phyloP scores from a whole-genome alignment of 2,888 invertebrate genomes.

The Mimachlamys varia region DNA sequence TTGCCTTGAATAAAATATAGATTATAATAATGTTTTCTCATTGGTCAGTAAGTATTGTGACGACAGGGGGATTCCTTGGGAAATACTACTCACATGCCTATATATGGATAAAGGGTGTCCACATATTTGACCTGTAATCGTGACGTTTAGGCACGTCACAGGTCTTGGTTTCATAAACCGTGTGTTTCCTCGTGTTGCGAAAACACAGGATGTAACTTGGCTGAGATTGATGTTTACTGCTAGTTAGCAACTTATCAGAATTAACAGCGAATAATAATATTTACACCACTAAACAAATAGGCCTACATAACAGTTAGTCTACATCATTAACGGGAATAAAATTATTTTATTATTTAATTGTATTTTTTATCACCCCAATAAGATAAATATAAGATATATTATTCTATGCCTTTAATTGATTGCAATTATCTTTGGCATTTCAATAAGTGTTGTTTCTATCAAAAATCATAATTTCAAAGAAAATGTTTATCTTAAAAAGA shows the following conservation, averaged over 20 bases:
- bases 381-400: too few relatives aligned
- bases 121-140: constrained; percentile 9
- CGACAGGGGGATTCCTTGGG: constrained; percentile 32
- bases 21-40: neutral
- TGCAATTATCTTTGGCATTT: too few relatives aligned
- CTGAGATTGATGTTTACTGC: neutral
- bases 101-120: constrained; percentile 26
- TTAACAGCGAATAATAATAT: too few relatives aligned
- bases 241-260: neutral
- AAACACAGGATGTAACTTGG: neutral
- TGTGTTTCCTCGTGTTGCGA: constrained; percentile 10
- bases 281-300: too few relatives aligned
- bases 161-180: neutral
- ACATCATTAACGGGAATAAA: too few relatives aligned
- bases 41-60: constrained; percentile 9
- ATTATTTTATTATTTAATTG: too few relatives aligned
- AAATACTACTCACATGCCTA: neutral
- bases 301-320: too few relatives aligned
- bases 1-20: neutral
- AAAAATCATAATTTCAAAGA: too few relatives aligned
- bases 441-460: too few relatives aligned
- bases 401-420: too few relatives aligned
- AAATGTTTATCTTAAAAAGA: too few relatives aligned
- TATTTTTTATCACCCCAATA: too few relatives aligned
- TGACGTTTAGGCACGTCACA: constrained; percentile 11